Conservation (phyloP, 1,140 invertebrate species). For the Microplitis demolitor region DNA sequence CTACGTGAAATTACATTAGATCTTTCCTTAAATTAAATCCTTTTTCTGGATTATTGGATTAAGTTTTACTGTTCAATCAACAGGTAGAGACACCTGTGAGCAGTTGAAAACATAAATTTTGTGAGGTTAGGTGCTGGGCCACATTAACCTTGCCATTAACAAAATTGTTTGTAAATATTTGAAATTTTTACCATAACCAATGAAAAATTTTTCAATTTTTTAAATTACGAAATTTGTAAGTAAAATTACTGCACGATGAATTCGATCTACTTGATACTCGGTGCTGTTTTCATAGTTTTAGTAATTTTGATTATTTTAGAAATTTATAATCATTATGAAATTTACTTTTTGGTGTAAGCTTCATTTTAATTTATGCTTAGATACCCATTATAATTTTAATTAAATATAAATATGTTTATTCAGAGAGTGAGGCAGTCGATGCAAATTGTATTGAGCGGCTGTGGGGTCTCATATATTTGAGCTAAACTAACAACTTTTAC, state of each 20-base stretch:
- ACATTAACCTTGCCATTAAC: no score
- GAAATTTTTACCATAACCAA: no score
- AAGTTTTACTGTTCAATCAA: no score
- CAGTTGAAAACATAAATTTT: no score
- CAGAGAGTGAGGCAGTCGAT: not conserved
- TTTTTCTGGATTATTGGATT: no score
- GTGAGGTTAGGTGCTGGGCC: no score
- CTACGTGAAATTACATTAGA: no score
- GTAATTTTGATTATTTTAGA: constrained; percentile 43
- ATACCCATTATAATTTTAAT: not conserved
- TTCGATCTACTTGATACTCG: constrained; percentile 33
- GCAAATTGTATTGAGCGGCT: not conserved
- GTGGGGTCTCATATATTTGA: not conserved
- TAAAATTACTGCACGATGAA: constrained; percentile 27
- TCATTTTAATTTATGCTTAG: not conserved
- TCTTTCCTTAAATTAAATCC: no score
- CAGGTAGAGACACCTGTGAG: no score
- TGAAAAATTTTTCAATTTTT: no score
- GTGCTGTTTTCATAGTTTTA: constrained; percentile 33
- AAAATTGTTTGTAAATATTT: no score
- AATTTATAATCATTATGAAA: constrained; percentile 48
- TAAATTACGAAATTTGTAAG: not conserved
- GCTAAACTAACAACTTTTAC: not conserved
- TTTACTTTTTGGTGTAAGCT: constrained; percentile 39
- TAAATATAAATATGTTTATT: constrained; percentile 37